phyloP scores from a whole-genome alignment of 2,797 vertebrate genomes.

The Schizopygopsis malacanthus region DNA sequence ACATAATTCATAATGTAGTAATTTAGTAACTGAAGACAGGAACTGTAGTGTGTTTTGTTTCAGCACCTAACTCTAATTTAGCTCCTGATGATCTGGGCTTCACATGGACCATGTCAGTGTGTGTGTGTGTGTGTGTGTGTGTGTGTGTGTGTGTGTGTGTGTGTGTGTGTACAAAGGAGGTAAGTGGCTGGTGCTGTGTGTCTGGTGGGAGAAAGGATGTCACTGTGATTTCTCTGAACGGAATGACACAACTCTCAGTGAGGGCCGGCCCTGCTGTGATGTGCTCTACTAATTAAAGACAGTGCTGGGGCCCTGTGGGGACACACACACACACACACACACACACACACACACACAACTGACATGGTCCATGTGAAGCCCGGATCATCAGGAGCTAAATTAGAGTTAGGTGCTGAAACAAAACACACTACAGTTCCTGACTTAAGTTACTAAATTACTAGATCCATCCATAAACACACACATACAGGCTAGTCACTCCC shows the following conservation, averaged over 20 bases:
- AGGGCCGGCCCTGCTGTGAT: slow-evolving; percentile 64
- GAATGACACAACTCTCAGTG: slow-evolving; percentile 60
- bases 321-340: slow-evolving; percentile 47
- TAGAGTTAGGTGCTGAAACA: slow-evolving; percentile 2
- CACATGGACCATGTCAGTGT: not conserved
- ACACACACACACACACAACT: slow-evolving; percentile 34
- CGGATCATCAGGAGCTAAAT: slow-evolving; percentile 4
- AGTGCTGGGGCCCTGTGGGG: slow-evolving; percentile 48
- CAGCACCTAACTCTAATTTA: slow-evolving; percentile 23
- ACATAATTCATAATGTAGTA: not conserved
- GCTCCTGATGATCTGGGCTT: not conserved
- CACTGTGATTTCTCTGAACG: slow-evolving; percentile 68
- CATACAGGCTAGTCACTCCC: not conserved
- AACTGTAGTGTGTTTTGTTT: not conserved
- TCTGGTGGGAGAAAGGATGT: slow-evolving; percentile 57
- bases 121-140: not conserved
- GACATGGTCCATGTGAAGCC: slow-evolving; percentile 21
- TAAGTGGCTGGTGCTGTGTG: slow-evolving; percentile 27
- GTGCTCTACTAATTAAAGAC: slow-evolving; percentile 73
- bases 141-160: not conserved
- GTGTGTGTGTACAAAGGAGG: slow-evolving; percentile 47
- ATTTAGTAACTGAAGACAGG: slow-evolving; percentile 23
- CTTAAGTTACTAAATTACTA: slow-evolving; percentile 29
- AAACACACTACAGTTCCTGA: not conserved
- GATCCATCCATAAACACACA: not conserved